Conservation (phyloP, 2,797 vertebrate species). For the Lepilemur ruficaudatus region DNA sequence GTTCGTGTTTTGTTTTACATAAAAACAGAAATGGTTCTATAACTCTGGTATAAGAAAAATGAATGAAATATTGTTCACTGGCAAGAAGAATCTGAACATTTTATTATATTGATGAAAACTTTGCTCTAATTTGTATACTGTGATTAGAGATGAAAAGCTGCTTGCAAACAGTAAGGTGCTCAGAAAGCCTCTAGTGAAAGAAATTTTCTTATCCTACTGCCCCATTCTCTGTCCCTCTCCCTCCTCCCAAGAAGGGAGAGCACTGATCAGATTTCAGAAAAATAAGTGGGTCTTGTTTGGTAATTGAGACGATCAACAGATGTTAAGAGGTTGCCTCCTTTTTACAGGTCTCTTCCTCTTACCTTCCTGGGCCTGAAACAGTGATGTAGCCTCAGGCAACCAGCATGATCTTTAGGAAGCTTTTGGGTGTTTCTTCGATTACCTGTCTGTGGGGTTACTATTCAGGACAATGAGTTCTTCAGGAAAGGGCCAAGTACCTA, state of each 20-base stretch:
- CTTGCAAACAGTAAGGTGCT: not conserved
- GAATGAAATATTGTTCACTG: not conserved
- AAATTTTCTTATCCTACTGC: not conserved
- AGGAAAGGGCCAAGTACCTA: not conserved
- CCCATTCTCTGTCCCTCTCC: not conserved
- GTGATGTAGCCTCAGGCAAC: not conserved
- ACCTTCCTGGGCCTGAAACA: not conserved
- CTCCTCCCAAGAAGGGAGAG: not conserved
- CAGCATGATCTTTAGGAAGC: not conserved
- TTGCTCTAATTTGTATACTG: not conserved
- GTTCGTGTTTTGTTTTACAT: not conserved
- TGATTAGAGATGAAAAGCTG: conserved; percentile 1
- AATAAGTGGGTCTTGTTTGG: not conserved
- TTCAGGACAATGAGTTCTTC: not conserved
- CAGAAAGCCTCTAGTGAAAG: not conserved
- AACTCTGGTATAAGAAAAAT: not conserved
- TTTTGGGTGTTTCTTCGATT: not conserved
- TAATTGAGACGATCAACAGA: not conserved
- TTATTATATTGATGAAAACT: not conserved
- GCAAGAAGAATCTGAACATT: not conserved
- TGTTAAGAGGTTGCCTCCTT: not conserved
- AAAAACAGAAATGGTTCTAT: conserved; percentile 8
- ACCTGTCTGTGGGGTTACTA: not conserved
- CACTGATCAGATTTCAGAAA: not conserved
- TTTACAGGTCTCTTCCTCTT: not conserved